Evolutionary conservation across 64 coral and sea anemone species (phyloP).

Genomic region (Hydrozoanthus tunicans): DNA sequence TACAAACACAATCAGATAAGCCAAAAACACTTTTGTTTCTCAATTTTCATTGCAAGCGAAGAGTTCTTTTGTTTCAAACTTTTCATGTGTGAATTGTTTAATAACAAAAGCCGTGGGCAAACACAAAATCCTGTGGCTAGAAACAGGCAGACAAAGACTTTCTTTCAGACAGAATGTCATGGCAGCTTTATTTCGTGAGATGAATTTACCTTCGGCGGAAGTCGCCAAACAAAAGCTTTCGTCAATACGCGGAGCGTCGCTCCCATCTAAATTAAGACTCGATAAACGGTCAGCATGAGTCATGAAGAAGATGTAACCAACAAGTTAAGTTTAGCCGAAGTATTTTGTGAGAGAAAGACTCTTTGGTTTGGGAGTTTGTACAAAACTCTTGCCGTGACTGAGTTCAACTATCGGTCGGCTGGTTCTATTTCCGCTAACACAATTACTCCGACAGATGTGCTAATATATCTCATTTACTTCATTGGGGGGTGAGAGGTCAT

Average conservation of each 20-base stretch:
- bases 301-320: not conserved
- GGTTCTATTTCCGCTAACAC: not conserved
- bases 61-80: constrained; percentile 21
- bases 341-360: not conserved
- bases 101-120: constrained; percentile 23
- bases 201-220: constrained; percentile 40
- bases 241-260: not conserved
- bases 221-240: constrained; percentile 17
- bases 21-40: constrained; percentile 33
- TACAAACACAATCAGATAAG: constrained; percentile 25
- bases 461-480: constrained; percentile 64
- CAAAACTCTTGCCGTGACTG: not conserved
- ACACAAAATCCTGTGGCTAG: not conserved
- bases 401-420: not conserved
- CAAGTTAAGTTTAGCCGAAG: not conserved
- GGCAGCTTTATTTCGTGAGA: constrained; percentile 31
- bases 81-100: constrained; percentile 21
- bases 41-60: constrained; percentile 22
- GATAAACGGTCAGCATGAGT: constrained; percentile 23
- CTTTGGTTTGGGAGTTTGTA: not conserved
- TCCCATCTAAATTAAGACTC: not conserved
- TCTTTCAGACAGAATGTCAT: constrained; percentile 15
- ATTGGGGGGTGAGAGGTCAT: constrained; percentile 55
- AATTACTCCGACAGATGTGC: constrained; percentile 16
- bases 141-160: not conserved